Evolutionary conservation across 2,888 invertebrate genomes (phyloP).

Genomic region (Ferrisia virgata): DNA sequence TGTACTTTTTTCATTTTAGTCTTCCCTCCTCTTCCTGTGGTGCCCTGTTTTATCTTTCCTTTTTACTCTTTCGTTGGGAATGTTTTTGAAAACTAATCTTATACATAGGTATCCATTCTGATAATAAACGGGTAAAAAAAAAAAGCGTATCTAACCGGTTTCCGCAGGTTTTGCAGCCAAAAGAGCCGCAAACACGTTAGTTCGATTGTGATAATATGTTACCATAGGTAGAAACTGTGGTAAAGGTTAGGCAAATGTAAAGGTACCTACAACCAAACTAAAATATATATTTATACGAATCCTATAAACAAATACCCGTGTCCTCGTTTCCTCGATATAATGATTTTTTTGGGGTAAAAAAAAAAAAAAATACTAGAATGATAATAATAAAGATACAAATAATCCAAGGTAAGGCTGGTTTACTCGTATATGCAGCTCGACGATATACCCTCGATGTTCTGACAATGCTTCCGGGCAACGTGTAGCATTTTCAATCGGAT

Average conservation of each 20-base stretch:
- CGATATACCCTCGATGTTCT: neutral
- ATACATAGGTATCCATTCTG: too few species aligned
- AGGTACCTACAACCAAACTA: neutral
- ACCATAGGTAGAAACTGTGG: neutral
- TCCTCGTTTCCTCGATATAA: neutral
- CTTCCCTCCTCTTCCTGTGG: neutral
- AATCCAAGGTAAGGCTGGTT: neutral
- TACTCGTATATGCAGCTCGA: neutral
- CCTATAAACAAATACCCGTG: neutral
- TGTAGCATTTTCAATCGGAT: constrained; percentile 8
- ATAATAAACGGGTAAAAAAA: neutral
- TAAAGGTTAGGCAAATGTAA: too few species aligned
- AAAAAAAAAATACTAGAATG: neutral
- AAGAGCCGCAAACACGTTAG: neutral
- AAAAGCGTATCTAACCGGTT: neutral
- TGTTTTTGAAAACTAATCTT: neutral
- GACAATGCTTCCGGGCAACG: neutral
- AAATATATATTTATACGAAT: neutral
- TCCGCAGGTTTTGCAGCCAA: neutral
- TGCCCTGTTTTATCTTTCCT: neutral
- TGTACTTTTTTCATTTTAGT: too few species aligned
- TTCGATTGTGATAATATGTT: neutral
- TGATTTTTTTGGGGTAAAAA: neutral
- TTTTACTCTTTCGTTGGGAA: too few species aligned
- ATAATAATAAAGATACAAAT: neutral